Conservation (phyloP, 2,888 invertebrate genomes). For the Tetragonula carbonaria region DNA sequence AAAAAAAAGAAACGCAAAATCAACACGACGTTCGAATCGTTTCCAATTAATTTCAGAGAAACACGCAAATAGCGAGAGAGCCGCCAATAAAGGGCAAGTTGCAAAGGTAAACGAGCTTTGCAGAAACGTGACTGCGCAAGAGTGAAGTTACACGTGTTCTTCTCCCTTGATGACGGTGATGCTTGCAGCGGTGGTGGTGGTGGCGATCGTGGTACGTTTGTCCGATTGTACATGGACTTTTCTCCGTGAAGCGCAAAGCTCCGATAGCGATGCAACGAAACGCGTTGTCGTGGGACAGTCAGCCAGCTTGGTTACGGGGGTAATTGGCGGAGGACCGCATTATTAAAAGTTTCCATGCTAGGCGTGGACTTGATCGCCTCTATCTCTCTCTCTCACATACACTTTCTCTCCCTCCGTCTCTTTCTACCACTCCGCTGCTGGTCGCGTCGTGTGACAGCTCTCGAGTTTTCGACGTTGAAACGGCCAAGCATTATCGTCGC, state of each 20-base stretch:
- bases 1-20: background rate
- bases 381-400: background rate
- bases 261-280: constrained; percentile 10
- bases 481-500: constrained; percentile 52
- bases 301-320: constrained; percentile 24
- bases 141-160: constrained; percentile 19
- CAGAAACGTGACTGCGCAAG: constrained; percentile 18
- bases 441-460: constrained; percentile 43
- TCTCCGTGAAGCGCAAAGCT: constrained; percentile 37
- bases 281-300: constrained; percentile 26
- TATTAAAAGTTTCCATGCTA: constrained; percentile 67
- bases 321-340: constrained; percentile 60
- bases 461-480: constrained; percentile 57
- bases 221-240: constrained; percentile 32
- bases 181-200: too few relatives aligned
- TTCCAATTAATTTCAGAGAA: background rate
- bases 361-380: constrained; percentile 56
- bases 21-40: background rate
- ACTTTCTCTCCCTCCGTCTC: background rate
- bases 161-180: background rate
- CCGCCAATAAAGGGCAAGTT: constrained; percentile 2
- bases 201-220: constrained; percentile 5
- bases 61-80: background rate
- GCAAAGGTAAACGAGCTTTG: constrained; percentile 25
- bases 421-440: background rate